Percentiles rank a stretch among this genome's conserved stretches.
phyloP scores from a whole-genome alignment of 2,113 vertebrate genomes.

The Halichoerus grypus region DNA sequence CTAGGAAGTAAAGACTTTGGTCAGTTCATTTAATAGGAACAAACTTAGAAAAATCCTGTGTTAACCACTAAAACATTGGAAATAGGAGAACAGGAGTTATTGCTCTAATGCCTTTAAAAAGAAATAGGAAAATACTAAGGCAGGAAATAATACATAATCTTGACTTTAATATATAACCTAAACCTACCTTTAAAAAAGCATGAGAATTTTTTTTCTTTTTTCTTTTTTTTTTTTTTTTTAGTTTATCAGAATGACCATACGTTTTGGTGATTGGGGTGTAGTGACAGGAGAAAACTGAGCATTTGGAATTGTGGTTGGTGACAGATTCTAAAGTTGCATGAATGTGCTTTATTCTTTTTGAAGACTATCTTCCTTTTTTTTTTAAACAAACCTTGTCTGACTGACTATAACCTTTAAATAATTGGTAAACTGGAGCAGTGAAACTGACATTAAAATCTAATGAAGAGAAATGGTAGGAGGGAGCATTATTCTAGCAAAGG shows the following conservation, averaged over 20 bases:
- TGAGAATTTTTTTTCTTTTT: background rate
- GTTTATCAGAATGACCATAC: background rate
- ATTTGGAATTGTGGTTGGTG: background rate
- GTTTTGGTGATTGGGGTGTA: background rate
- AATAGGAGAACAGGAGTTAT: background rate
- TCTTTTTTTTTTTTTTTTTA: background rate
- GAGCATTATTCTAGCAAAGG: background rate
- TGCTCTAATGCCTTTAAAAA: background rate
- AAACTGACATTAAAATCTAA: constrained; percentile 73
- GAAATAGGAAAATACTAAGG: background rate
- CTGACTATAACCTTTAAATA: constrained; percentile 83
- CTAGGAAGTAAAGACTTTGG: constrained; percentile 68
- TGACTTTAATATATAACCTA: background rate
- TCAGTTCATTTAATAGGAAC: constrained; percentile 25
- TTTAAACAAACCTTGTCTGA: constrained; percentile 69
- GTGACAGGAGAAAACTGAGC: background rate
- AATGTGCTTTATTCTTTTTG: constrained; percentile 40
- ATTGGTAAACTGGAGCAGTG: constrained; percentile 75
- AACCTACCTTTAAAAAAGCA: constrained; percentile 29
- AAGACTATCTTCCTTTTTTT: background rate
- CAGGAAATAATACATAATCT: background rate
- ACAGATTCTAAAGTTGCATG: background rate
- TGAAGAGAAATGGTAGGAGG: constrained; percentile 60
- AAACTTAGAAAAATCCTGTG: background rate
- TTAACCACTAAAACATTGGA: constrained; percentile 30